These are phyloP conservation scores for Drosophila aff. DNA, from an alignment of 1,140 invertebrate genomes.

Conservation along the genomic window DNA sequence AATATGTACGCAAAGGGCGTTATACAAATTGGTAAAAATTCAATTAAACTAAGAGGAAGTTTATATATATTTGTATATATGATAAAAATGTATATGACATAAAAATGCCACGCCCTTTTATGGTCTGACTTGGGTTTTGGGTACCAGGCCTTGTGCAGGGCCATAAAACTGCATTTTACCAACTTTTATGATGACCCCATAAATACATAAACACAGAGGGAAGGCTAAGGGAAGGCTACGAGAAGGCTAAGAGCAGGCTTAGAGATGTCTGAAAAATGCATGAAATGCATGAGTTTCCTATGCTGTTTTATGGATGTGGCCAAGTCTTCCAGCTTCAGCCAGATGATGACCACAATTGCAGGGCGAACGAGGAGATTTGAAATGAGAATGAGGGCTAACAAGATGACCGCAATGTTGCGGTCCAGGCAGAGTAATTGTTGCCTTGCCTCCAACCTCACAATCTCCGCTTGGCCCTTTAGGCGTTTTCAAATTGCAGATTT, in stretches of 20 bases:
- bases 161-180: conserved; percentile 24
- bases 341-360: conserved; percentile 9
- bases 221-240: neutral
- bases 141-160: neutral
- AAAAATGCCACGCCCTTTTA: conserved; percentile 35
- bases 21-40: conserved; percentile 35
- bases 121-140: neutral
- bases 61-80: conserved; percentile 11
- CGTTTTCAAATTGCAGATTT: conserved; percentile 6
- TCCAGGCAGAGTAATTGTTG: conserved; percentile 14
- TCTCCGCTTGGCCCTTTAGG: neutral
- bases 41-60: conserved; percentile 42
- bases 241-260: neutral
- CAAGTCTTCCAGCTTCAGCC: conserved; percentile 7
- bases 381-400: conserved; percentile 9
- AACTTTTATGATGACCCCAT: conserved; percentile 24
- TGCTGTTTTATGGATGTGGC: conserved; percentile 8
- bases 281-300: conserved; percentile 16
- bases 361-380: neutral
- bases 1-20: conserved; percentile 16
- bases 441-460: neutral
- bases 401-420: conserved; percentile 53
- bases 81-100: conserved; percentile 13
- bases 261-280: neutral
- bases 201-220: conserved; percentile 45